Evolutionary conservation across 2,797 vertebrate genomes (phyloP).

Genomic region (Jordanella pulchra): DNA sequence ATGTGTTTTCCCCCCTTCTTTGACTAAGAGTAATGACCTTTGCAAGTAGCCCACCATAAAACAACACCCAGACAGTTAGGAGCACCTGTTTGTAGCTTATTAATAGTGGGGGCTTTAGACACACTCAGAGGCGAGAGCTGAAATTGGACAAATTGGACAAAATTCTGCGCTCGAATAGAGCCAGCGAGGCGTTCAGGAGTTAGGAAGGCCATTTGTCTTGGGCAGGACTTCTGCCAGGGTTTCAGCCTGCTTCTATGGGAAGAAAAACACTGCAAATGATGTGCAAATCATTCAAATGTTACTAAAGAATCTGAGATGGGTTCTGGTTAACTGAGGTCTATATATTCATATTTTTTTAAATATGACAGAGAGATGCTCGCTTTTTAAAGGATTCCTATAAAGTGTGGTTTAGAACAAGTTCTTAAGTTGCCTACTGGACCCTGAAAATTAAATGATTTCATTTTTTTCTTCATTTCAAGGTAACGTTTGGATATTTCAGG

Average conservation of each 20-base stretch:
- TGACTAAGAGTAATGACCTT: conserved; percentile 62
- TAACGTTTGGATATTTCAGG: neutral
- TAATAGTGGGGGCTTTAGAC: conserved; percentile 43
- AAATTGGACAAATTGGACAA: conserved; percentile 54
- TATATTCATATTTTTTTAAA: conserved; percentile 11
- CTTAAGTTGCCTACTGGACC: neutral
- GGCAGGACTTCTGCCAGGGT: conserved; percentile 38
- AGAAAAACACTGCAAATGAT: conserved; percentile 32
- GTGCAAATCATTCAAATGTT: conserved; percentile 37
- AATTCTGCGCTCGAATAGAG: conserved; percentile 37
- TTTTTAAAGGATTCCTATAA: neutral
- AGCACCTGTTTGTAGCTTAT: conserved; percentile 64
- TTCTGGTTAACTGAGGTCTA: conserved; percentile 31
- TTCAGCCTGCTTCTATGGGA: conserved; percentile 32
- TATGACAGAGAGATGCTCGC: conserved; percentile 15
- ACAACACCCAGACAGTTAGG: conserved; percentile 44
- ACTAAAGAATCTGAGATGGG: conserved; percentile 20
- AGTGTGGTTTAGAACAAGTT: neutral
- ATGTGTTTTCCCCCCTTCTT: conserved; percentile 30
- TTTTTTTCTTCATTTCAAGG: neutral
- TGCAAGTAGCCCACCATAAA: conserved; percentile 48
- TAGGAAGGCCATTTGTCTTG: conserved; percentile 59
- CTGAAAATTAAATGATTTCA: neutral
- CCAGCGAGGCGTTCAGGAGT: conserved; percentile 42
- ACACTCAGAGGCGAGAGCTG: conserved; percentile 16